Percentiles rank a stretch among this genome's conserved stretches.
Conservation (phyloP, 2,888 invertebrate species). For the Cheilosia vulpina region DNA sequence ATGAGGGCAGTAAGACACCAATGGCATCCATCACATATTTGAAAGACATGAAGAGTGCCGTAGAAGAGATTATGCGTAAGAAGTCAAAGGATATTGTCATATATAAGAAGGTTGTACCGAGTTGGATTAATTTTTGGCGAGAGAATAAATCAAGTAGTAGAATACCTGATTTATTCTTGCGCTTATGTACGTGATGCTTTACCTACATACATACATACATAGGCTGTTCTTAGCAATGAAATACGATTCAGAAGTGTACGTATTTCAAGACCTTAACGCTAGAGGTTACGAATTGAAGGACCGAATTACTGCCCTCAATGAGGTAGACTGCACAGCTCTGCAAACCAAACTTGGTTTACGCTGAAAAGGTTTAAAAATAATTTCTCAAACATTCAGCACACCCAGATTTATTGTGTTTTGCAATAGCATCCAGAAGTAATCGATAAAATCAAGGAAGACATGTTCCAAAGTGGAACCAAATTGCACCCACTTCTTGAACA, state of each 20-base stretch:
- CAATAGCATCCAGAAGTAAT: conserved; percentile 71
- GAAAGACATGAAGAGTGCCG: conserved; percentile 28
- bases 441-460: conserved; percentile 68
- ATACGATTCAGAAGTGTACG: conserved; percentile 81
- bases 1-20: background rate
- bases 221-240: too few species aligned
- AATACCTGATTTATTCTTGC: too few species aligned
- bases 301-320: conserved; percentile 84
- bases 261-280: too few species aligned
- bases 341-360: conserved; percentile 83
- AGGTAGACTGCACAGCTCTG: conserved; percentile 83
- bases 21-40: conserved; percentile 31
- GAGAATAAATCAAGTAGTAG: too few species aligned
- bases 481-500: too few species aligned
- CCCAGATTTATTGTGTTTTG: background rate
- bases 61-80: conserved; percentile 1
- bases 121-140: background rate
- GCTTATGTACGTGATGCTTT: too few species aligned
- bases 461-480: too few species aligned
- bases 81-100: conserved; percentile 32
- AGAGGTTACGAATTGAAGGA: conserved; percentile 83
- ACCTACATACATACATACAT: too few species aligned
- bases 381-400: too few species aligned
- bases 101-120: conserved; percentile 26
- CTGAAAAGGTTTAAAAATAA: conserved; percentile 81